Base-by-base conservation (phyloP, 35 echinoderm and acorn worm genomes). In the Diadema setosum region DNA sequence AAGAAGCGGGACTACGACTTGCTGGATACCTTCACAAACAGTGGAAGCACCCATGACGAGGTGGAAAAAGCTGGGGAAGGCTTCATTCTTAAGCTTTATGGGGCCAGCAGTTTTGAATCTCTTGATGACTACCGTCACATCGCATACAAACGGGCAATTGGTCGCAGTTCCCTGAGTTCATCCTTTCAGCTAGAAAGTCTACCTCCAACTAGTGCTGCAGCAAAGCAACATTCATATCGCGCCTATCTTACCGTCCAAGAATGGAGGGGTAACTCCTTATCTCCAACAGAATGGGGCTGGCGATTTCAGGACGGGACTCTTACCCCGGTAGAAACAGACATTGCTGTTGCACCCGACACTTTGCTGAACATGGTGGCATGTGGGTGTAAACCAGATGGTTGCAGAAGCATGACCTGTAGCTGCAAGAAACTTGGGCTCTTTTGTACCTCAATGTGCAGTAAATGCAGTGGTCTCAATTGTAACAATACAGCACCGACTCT, bases 121-220 rank as follows among this genome's bases (percentile, higher is more conserved):
- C n/a, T n/a, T 87, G 43, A 87, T 87, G 85, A 78, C 39, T 87
- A 87, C 85, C 60, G 85, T 15, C 85, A 87, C 45, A 76, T 87
- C 39, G 67, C 85, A 87, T 87, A 87, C 48, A 87, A 87, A 30
- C 42, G 67, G 39, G 85, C 65, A 55, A 87, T 87, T 20, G 45
- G 85, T 69, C 61, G 65, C 46, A 87, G 85, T 75, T 87, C 85
- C 0, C 61, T 87, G 36, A 59, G 9, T 11, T n/a, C n/a, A n/a
- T n/a, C 61, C 25, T 87, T 87, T 87, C 64, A 76, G 65, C 26
- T 87, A 29, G 65, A 64, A 87, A 84, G 49, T 39, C 24, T 84
- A 40, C 82, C 82, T 57, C 82, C 82, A 84, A 84, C 82, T 1
- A 84, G 82, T 84, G 82, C 82, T 35, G 5, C 49, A 84, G n/a